These are phyloP conservation scores for Formica exsecta DNA, from an alignment of 1,140 invertebrate species.

Conservation along the genomic window DNA sequence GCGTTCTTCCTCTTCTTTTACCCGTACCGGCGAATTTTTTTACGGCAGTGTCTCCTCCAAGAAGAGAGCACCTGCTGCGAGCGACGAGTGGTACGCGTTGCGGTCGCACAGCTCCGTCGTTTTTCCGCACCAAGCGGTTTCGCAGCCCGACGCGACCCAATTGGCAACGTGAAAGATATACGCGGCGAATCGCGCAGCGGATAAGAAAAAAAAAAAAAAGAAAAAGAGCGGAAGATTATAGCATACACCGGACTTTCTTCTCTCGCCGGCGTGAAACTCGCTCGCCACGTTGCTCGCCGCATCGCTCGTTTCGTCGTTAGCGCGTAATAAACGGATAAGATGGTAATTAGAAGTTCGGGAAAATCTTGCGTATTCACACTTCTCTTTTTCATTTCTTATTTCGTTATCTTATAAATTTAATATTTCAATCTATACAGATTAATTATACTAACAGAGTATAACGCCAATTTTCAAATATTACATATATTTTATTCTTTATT, in stretches of 20 bases:
- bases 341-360: neutral
- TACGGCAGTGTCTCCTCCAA: constrained; percentile 30
- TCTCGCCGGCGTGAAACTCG: constrained; percentile 33
- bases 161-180: constrained; percentile 48
- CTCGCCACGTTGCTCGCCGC: neutral
- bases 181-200: constrained; percentile 42
- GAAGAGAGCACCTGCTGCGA: constrained; percentile 48
- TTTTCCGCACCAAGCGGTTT: constrained; percentile 48
- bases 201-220: constrained; percentile 14
- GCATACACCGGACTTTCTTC: constrained; percentile 42
- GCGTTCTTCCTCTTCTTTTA: constrained; percentile 19
- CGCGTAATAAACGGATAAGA: constrained; percentile 20
- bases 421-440: neutral
- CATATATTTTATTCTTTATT: neutral
- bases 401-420: neutral
- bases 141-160: constrained; percentile 52
- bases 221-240: constrained; percentile 29
- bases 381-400: neutral
- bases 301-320: constrained; percentile 2
- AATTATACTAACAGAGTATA: neutral
- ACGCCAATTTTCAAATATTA: neutral
- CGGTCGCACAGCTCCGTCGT: constrained; percentile 40
- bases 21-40: constrained; percentile 53
- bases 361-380: neutral
- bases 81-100: constrained; percentile 30